A percentile compares a stretch with the other conserved stretches of the same genome.
Conservation (phyloP, 2,113 vertebrate genomes). For the Tangachromis dhanisi region DNA sequence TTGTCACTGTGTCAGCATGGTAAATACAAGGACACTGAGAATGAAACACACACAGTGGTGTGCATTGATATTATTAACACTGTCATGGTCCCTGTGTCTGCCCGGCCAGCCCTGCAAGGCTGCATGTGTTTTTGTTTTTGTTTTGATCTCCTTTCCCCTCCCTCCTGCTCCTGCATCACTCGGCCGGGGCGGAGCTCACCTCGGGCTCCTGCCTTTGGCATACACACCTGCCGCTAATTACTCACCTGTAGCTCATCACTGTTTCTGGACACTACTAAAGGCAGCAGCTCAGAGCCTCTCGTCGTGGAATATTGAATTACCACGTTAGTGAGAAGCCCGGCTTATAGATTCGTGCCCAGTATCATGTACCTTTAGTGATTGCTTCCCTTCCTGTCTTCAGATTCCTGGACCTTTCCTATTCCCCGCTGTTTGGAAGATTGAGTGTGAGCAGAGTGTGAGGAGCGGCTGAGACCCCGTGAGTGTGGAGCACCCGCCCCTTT, state of each 20-base stretch:
- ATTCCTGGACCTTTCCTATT: not conserved
- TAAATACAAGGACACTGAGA: not conserved
- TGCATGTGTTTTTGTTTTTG: not conserved
- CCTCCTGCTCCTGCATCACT: not conserved
- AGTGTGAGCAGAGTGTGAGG: not conserved
- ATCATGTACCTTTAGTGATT: not conserved
- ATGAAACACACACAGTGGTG: not conserved
- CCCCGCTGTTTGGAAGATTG: accelerated
- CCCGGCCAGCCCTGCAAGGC: not conserved
- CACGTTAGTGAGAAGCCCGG: not conserved
- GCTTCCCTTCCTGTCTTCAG: accelerated
- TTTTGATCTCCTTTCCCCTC: not conserved
- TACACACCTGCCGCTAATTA: not conserved
- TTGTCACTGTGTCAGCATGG: not conserved
- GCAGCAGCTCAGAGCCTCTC: not conserved
- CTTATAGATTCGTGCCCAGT: accelerated
- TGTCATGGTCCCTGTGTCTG: not conserved
- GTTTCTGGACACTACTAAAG: not conserved
- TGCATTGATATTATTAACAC: not conserved
- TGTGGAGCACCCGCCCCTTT: not conserved
- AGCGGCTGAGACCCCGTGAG: too few species aligned
- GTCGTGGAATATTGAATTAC: not conserved
- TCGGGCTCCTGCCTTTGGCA: not conserved
- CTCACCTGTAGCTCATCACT: not conserved
- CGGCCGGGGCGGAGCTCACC: not conserved